A percentile compares a stretch with the other conserved stretches of the same genome.
phyloP scores from a whole-genome alignment of 2,888 invertebrate species.

The Mesorhabditis sp. region DNA sequence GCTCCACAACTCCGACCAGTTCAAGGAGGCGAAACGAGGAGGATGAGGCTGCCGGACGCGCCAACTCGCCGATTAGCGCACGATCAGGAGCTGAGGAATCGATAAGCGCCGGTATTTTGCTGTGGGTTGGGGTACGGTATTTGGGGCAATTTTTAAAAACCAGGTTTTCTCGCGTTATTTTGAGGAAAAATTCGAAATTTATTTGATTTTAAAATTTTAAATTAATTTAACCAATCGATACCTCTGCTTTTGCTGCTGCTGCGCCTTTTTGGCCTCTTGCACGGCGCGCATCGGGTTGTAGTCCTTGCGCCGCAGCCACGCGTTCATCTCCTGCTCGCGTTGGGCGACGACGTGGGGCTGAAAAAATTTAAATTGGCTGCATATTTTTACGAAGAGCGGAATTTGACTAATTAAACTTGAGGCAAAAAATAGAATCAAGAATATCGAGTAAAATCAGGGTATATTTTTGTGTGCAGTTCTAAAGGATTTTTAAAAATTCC shows the following conservation, averaged over 20 bases:
- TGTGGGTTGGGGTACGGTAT: too few species aligned
- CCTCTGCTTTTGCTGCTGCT: constrained; percentile 37
- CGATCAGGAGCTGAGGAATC: too few species aligned
- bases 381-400: background rate
- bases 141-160: too few species aligned
- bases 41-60: too few species aligned
- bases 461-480: background rate
- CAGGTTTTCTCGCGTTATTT: background rate
- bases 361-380: background rate
- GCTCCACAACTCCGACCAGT: too few species aligned
- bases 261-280: constrained; percentile 62
- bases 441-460: background rate
- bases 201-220: background rate
- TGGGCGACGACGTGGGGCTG: constrained; percentile 25
- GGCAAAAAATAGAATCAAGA: background rate
- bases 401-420: too few species aligned
- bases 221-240: constrained; percentile 10
- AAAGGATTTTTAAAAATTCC: too few species aligned
- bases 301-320: constrained; percentile 90
- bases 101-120: too few species aligned
- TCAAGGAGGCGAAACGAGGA: too few species aligned
- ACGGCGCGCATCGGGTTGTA: constrained; percentile 93
- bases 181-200: constrained; percentile 1
- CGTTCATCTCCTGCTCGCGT: constrained; percentile 78
- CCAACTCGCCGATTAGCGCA: too few species aligned